A percentile compares a stretch with the other conserved stretches of the same genome.
Evolutionary conservation across 1,140 invertebrate species (phyloP).

Genomic region (Cydia splendana): DNA sequence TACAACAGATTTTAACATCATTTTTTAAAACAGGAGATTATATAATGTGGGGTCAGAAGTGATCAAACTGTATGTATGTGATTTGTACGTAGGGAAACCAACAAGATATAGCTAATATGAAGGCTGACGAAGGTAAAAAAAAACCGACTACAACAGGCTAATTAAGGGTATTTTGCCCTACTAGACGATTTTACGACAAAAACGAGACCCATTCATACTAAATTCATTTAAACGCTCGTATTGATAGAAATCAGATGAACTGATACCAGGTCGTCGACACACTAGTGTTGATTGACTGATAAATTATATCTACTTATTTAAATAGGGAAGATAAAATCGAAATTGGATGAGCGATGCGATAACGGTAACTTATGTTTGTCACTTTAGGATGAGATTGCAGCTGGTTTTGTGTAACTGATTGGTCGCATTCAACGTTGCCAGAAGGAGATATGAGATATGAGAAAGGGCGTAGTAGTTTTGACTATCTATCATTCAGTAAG

Average conservation of each 20-base stretch:
- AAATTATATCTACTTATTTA: constrained; percentile 25
- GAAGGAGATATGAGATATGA: neutral
- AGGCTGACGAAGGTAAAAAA: too few relatives aligned
- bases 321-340: constrained; percentile 29
- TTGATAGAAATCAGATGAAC: constrained; percentile 25
- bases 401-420: neutral
- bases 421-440: neutral
- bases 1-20: too few relatives aligned
- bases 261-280: constrained; percentile 22
- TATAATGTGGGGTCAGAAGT: too few relatives aligned
- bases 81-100: too few relatives aligned
- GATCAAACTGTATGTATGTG: too few relatives aligned
- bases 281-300: constrained; percentile 16
- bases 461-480: neutral
- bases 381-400: neutral
- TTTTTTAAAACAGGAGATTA: too few relatives aligned
- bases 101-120: too few relatives aligned
- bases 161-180: neutral
- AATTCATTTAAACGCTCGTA: constrained; percentile 22
- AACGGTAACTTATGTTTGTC: neutral
- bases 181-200: neutral
- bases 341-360: neutral
- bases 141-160: too few relatives aligned
- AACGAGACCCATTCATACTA: neutral
- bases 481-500: neutral